Conservation (phyloP, 2,888 invertebrate genomes). For the Philonicus albiceps region DNA sequence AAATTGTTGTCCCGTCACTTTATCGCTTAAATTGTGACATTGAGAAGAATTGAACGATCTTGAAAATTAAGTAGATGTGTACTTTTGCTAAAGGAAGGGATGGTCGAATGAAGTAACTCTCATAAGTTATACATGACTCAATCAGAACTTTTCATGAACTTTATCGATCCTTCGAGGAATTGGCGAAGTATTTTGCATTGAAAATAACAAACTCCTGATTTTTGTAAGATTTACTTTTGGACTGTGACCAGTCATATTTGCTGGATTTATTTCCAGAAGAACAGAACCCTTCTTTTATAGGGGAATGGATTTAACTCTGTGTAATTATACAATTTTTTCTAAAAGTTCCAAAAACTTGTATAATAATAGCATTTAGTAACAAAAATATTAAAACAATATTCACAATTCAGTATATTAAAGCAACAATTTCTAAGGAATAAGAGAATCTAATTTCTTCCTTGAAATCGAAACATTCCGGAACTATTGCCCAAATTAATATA, state of each 20-base stretch:
- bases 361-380: no score
- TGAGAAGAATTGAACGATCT: not conserved
- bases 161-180: not conserved
- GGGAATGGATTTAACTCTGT: no score
- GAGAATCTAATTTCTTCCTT: not conserved
- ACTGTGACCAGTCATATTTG: not conserved
- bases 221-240: no score
- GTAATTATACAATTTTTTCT: no score
- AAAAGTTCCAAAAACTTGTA: no score
- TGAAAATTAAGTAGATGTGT: not conserved
- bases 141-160: not conserved
- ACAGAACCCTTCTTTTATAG: no score
- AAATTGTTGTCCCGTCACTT: not conserved
- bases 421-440: not conserved
- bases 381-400: no score
- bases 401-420: not conserved
- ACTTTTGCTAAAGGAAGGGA: not conserved
- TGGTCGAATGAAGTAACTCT: not conserved
- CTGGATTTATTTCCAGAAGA: no score
- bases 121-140: not conserved
- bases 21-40: not conserved
- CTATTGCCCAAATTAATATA: not conserved
- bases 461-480: not conserved
- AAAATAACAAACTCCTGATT: no score
- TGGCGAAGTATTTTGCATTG: not conserved